These are phyloP conservation scores for Benthosema pterotum DNA, from an alignment of 2,797 vertebrate species.

Conservation along the genomic window DNA sequence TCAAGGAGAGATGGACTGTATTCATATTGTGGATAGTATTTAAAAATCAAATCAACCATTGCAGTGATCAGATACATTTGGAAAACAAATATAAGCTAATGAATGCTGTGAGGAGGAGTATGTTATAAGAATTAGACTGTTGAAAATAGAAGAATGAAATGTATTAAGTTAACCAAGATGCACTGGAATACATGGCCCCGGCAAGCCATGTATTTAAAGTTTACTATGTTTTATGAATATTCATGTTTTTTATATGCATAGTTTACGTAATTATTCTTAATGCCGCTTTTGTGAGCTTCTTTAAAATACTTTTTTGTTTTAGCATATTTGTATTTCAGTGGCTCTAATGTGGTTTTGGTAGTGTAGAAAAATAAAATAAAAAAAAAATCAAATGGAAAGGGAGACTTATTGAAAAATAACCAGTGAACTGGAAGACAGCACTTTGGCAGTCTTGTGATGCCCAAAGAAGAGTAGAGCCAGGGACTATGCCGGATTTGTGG, in stretches of 20 bases:
- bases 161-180: constrained; percentile 59
- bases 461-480: background rate
- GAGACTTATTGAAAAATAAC: constrained; percentile 50
- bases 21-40: constrained; percentile 13
- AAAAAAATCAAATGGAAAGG: constrained; percentile 29
- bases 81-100: constrained; percentile 7
- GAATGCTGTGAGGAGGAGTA: constrained; percentile 40
- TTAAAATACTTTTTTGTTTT: constrained; percentile 73
- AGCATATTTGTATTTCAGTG: constrained; percentile 74
- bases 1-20: constrained; percentile 15
- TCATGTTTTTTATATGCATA: constrained; percentile 70
- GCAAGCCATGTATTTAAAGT: constrained; percentile 35
- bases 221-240: constrained; percentile 62
- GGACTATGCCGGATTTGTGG: no score
- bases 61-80: constrained; percentile 12
- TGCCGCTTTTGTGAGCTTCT: constrained; percentile 76
- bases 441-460: constrained; percentile 40
- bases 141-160: constrained; percentile 38
- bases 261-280: constrained; percentile 69
- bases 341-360: constrained; percentile 63
- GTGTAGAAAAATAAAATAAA: constrained; percentile 56
- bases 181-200: constrained; percentile 49
- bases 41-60: background rate
- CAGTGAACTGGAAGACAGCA: constrained; percentile 51
- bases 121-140: constrained; percentile 43